Conservation (phyloP, 92 coral and sea anemone genomes). For the Zoanthus sociatus region DNA sequence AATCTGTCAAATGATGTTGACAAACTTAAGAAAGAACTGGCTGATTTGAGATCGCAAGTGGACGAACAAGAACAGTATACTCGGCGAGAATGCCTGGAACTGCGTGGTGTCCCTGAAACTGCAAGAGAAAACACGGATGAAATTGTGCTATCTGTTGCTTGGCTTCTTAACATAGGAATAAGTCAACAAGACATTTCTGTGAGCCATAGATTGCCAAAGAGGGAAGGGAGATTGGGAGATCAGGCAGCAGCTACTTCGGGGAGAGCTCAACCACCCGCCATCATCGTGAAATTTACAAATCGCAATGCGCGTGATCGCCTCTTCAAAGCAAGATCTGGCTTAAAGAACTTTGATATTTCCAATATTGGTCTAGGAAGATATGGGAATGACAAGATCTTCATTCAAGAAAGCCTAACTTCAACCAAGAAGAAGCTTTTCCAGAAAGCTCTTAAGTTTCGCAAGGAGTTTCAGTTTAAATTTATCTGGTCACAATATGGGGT, state of each 20-base stretch:
- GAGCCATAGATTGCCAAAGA: neutral
- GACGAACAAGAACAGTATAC: too few relatives aligned
- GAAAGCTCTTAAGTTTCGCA: neutral
- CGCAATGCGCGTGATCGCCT: neutral
- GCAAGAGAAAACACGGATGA: constrained; percentile 17
- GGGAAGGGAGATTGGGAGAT: neutral
- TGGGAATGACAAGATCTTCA: constrained; percentile 13
- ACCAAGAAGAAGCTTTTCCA: constrained; percentile 20
- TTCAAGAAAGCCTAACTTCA: neutral
- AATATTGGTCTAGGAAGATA: constrained; percentile 15
- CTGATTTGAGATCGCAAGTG: neutral
- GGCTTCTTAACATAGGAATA: neutral
- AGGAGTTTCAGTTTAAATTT: constrained; percentile 19
- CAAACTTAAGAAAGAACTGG: too few relatives aligned
- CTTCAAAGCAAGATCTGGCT: constrained; percentile 23
- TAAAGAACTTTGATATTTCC: neutral
- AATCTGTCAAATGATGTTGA: too few relatives aligned
- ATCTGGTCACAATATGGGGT: constrained; percentile 29
- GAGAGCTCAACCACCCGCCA: neutral
- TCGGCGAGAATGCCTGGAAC: too few relatives aligned
- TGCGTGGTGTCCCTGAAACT: neutral
- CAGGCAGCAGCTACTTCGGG: neutral
- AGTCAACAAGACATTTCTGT: neutral
- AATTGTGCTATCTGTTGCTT: constrained; percentile 25
- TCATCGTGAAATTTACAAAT: neutral